phyloP scores from a whole-genome alignment of 1,140 invertebrate genomes.

The Papilio machaon region DNA sequence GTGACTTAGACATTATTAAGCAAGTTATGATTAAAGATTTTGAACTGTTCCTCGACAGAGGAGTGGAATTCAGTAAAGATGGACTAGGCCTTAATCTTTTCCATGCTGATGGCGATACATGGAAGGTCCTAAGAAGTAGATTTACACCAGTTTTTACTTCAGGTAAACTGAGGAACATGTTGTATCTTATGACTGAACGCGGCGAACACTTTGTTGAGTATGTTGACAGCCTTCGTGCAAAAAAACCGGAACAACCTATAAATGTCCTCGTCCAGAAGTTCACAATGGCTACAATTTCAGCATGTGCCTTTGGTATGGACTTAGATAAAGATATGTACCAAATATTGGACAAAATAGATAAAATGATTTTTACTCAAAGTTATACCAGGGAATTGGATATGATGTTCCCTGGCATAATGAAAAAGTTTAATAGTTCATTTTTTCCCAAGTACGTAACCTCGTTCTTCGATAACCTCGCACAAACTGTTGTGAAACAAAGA shows the following conservation, averaged over 20 bases:
- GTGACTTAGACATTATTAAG: constrained; percentile 84
- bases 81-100: constrained; percentile 73
- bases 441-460: constrained; percentile 34
- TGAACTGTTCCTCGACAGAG: constrained; percentile 76
- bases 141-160: constrained; percentile 83
- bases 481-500: too few species aligned
- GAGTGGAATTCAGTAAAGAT: constrained; percentile 71
- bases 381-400: constrained; percentile 46
- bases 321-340: constrained; percentile 35
- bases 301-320: constrained; percentile 43
- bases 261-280: constrained; percentile 42
- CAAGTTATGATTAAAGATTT: constrained; percentile 84
- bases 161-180: constrained; percentile 83
- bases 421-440: constrained; percentile 42
- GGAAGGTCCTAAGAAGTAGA: constrained; percentile 80
- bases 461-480: constrained; percentile 48
- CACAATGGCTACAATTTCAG: constrained; percentile 42
- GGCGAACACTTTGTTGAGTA: constrained; percentile 13
- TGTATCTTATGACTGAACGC: constrained; percentile 64
- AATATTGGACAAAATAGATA: constrained; percentile 42
- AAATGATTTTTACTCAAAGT: constrained; percentile 40
- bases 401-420: constrained; percentile 48
- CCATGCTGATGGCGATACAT: constrained; percentile 71
- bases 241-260: constrained; percentile 35
- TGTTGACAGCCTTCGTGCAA: constrained; percentile 14